A percentile compares a stretch with the other conserved stretches of the same genome.
Evolutionary conservation across 2,113 vertebrate genomes (phyloP).

Genomic region (Macheiramphus alcinus): DNA sequence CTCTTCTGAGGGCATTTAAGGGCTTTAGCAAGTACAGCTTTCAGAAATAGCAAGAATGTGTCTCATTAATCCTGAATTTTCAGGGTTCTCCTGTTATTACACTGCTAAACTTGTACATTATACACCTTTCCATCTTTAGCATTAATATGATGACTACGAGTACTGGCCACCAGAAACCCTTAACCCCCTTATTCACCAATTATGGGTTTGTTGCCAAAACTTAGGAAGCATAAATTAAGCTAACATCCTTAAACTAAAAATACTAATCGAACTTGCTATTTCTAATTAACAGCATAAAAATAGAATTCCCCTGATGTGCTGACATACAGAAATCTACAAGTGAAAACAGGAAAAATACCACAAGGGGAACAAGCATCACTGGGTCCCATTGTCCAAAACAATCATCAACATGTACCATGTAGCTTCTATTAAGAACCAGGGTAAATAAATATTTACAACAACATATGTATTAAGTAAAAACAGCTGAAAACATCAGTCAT

Average conservation of each 20-base stretch:
- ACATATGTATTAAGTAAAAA: neutral
- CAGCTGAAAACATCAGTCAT: neutral
- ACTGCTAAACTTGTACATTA: neutral
- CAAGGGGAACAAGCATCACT: neutral
- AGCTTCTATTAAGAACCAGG: neutral
- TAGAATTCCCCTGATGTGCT: neutral
- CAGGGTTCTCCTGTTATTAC: neutral
- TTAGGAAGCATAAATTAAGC: neutral
- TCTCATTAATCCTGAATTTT: neutral
- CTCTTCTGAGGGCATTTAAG: neutral
- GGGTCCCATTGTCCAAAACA: neutral
- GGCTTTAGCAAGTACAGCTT: neutral
- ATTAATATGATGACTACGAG: neutral
- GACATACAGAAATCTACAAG: neutral
- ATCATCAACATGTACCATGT: neutral
- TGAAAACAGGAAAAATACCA: neutral
- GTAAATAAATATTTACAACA: neutral
- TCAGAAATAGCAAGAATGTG: neutral
- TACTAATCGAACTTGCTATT: neutral
- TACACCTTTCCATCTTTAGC: neutral
- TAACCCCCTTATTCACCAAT: neutral
- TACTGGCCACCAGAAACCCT: neutral
- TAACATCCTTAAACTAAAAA: neutral
- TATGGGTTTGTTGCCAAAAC: neutral
- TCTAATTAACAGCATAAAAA: neutral